Evolutionary conservation across 2,113 vertebrate species (phyloP).

Genomic region (Oryzias woworae): DNA sequence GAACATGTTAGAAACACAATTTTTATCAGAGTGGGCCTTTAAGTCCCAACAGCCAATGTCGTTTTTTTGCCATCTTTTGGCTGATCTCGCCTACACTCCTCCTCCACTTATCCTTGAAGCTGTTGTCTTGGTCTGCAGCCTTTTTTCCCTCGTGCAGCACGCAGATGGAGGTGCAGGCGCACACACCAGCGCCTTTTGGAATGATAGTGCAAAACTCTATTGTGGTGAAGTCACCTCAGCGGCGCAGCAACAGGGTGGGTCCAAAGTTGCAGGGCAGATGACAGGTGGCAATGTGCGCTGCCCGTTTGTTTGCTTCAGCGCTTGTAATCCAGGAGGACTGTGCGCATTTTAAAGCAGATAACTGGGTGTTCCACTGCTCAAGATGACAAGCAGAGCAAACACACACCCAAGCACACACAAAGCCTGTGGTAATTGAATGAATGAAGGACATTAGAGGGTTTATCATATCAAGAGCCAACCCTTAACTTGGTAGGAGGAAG

Average conservation of each 20-base stretch:
- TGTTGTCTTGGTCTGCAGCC: conserved; percentile 62
- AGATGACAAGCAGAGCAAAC: conserved; percentile 5
- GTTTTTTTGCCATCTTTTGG: conserved; percentile 62
- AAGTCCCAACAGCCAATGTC: conserved; percentile 38
- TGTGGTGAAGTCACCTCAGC: conserved; percentile 37
- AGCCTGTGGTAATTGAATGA: conserved; percentile 51
- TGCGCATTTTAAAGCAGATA: conserved; percentile 16
- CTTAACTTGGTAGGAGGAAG: conserved; percentile 39
- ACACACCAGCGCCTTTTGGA: conserved; percentile 32
- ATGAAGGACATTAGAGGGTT: conserved; percentile 57
- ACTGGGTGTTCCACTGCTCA: conserved; percentile 17
- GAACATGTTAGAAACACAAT: too few relatives aligned
- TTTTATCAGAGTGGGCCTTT: too few relatives aligned
- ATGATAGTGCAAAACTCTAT: conserved; percentile 51
- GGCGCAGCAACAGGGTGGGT: neutral
- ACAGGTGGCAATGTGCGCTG: conserved; percentile 20
- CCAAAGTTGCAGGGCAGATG: conserved; percentile 33
- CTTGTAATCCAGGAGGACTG: neutral
- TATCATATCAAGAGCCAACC: conserved; percentile 46
- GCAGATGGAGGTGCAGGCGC: conserved; percentile 58
- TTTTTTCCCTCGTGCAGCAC: conserved; percentile 50
- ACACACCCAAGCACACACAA: conserved; percentile 18
- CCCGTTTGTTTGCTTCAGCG: conserved; percentile 1
- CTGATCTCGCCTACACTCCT: conserved; percentile 57
- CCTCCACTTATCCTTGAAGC: conserved; percentile 64